A percentile compares a stretch with the other conserved stretches of the same genome.
phyloP scores from a whole-genome alignment of 2,113 vertebrate genomes.

The Actinemys pallida region DNA sequence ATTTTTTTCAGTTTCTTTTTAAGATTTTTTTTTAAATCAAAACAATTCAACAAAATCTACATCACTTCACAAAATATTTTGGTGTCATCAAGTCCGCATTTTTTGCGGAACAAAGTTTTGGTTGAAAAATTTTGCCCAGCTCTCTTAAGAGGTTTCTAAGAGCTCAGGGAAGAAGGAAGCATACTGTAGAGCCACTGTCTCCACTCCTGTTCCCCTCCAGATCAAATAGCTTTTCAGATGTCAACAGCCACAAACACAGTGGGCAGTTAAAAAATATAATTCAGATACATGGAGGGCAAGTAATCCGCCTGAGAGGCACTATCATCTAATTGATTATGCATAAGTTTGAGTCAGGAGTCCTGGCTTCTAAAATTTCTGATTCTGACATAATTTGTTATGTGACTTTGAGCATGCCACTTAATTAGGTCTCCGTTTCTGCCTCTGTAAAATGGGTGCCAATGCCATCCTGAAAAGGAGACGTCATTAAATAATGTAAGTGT shows the following conservation, averaged over 20 bases:
- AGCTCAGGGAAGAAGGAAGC: background rate
- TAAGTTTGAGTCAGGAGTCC: background rate
- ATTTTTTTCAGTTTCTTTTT: background rate
- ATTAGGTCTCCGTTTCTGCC: background rate
- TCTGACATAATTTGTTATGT: rapidly evolving
- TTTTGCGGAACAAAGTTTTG: background rate
- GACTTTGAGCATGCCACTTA: background rate
- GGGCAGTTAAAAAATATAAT: rapidly evolving
- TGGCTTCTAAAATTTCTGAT: background rate
- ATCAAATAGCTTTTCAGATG: background rate
- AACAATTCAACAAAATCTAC: background rate
- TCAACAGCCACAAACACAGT: background rate
- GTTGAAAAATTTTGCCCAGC: background rate
- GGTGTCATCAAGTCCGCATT: background rate
- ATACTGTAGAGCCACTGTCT: background rate
- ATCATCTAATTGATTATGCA: background rate
- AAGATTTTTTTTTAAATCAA: background rate
- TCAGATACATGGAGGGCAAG: background rate
- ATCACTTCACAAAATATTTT: background rate
- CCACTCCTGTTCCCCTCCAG: background rate
- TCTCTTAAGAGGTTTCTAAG: background rate
- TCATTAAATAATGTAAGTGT: background rate
- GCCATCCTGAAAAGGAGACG: background rate
- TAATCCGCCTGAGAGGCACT: background rate
- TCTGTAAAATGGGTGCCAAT: background rate